Conservation (phyloP, 2,888 invertebrate species). For the Belgica antarctica region DNA sequence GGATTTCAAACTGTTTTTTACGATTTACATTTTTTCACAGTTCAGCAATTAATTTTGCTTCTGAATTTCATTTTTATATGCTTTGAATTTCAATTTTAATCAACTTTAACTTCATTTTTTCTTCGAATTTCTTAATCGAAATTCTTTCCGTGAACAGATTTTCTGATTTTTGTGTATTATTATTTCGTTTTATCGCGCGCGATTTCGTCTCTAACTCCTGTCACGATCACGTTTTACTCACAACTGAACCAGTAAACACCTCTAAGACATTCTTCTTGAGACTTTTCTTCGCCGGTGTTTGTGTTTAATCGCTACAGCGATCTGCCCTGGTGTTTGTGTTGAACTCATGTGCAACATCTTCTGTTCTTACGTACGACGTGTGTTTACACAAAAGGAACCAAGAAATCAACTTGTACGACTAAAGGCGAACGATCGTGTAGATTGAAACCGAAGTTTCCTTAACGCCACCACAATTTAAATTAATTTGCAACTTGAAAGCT, state of each 20-base stretch:
- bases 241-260: slow-evolving; percentile 41
- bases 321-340: not conserved
- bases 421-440: not conserved
- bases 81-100: not conserved
- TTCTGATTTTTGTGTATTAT: not conserved
- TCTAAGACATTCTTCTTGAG: slow-evolving; percentile 34
- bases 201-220: slow-evolving; percentile 27
- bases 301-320: slow-evolving; percentile 19
- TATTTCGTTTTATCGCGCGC: slow-evolving; percentile 11
- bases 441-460: slow-evolving; percentile 1
- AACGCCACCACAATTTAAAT: slow-evolving; percentile 7
- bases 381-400: slow-evolving; percentile 30
- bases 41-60: slow-evolving; percentile 8
- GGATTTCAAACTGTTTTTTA: slow-evolving; percentile 19
- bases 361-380: slow-evolving; percentile 9
- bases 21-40: not conserved
- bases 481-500: not conserved
- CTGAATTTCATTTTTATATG: not conserved
- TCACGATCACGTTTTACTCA: slow-evolving; percentile 42
- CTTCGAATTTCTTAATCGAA: not conserved
- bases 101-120: not conserved
- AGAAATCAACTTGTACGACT: not conserved
- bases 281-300: slow-evolving; percentile 13
- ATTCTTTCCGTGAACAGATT: not conserved
- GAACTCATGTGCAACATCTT: not conserved